Evolutionary conservation across 2,888 invertebrate species (phyloP), one percentile per base, ranked within the genome.

Genomic region (Conus canariensis): DNA sequence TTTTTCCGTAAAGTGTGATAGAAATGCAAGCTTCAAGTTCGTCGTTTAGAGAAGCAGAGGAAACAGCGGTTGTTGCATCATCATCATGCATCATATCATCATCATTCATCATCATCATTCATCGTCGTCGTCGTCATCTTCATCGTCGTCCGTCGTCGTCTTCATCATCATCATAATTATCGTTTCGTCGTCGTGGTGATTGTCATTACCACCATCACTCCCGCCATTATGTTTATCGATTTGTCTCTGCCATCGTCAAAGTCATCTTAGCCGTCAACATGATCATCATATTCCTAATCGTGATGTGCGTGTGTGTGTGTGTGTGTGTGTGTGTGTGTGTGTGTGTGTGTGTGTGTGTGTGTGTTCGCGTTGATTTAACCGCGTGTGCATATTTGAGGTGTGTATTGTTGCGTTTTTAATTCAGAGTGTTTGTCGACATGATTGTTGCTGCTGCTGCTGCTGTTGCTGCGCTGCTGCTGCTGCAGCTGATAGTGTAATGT

Each of bases 261-360:
- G 82, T 45, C 64, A 60, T 45, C 87, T 22, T 22, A 80, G 56
- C 22, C 56, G 45, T 22, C 87, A 70, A 45, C 87, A 87, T 70
- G n/a, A 56, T 45, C 70, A 56, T 56, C 87, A 56, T 56, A 45
- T 22, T 87, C 45, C 12, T 64, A 7, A 9, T n/a, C 59, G 82
- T 22, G 25, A 22, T 0, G 80, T 4, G 30, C 14, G 80, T 45
- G 9, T 45, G 80, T 45, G 80, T 45, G 80, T 45, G 80, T 30
- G 80, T 9, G 80, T 9, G 30, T 9, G 30, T 0, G 80, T 30
- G 30, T 7, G 80, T 80, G 30, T 80, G 80, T 30, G 30, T 80
- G 80, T 30, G 30, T 80, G 80, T 80, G 25, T 80, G 80, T 30
- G 30, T 25, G 80, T 80, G 80, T 70, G 80, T 80, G 80, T 25